These are phyloP conservation scores for Butorides virescens DNA, from an alignment of 2,113 vertebrate species.

Conservation along the genomic window DNA sequence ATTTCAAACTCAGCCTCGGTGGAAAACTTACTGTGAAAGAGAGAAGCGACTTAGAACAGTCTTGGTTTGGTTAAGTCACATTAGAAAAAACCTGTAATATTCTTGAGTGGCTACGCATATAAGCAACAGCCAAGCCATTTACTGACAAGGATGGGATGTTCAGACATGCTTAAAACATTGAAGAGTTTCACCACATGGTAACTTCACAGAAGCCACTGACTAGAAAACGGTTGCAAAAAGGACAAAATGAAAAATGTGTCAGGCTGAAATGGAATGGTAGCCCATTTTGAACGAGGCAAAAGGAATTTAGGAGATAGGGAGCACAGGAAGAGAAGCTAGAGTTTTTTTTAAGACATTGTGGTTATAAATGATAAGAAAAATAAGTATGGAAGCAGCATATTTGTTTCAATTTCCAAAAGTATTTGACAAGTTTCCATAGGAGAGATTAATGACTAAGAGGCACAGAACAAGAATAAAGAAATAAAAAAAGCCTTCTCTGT, in stretches of 20 bases:
- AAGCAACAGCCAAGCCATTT: neutral
- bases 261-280: neutral
- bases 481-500: neutral
- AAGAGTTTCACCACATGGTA: neutral
- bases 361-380: constrained; percentile 32
- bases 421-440: constrained; percentile 32
- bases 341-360: neutral
- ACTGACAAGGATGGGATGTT: neutral
- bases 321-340: neutral
- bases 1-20: neutral
- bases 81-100: neutral
- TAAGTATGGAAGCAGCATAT: constrained; percentile 5
- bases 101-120: neutral
- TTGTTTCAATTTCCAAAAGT: constrained; percentile 38
- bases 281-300: neutral
- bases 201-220: neutral
- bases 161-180: neutral
- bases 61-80: neutral
- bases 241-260: constrained; percentile 1
- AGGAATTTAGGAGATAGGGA: neutral
- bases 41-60: neutral
- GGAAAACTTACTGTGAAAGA: neutral
- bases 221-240: neutral
- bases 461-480: neutral
- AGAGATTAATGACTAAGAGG: constrained; percentile 19